Conservation (phyloP, 1,140 invertebrate species). For the Antheraea mylitta region DNA sequence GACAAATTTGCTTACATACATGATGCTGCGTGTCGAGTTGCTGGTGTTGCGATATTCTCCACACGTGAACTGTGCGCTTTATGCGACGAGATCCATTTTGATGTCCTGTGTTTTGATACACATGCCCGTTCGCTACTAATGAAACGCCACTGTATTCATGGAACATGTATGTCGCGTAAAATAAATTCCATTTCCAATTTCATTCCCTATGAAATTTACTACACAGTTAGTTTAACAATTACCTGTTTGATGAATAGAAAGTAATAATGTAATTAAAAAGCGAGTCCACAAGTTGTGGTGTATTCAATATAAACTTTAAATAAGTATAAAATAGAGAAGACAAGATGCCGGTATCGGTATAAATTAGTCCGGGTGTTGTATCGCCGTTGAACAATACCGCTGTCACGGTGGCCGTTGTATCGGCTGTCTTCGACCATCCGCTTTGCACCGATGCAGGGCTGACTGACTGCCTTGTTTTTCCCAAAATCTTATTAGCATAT, state of each 20-base stretch:
- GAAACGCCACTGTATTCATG: slow-evolving; percentile 46
- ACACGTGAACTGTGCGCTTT: slow-evolving; percentile 49
- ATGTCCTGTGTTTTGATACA: slow-evolving; percentile 43
- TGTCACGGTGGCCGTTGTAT: slow-evolving; percentile 70
- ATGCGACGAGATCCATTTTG: slow-evolving; percentile 56
- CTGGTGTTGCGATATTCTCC: slow-evolving; percentile 44
- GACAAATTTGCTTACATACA: slow-evolving; percentile 73
- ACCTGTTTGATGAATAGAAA: not conserved
- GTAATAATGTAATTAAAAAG: not conserved
- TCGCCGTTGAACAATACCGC: slow-evolving; percentile 66
- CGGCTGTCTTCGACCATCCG: slow-evolving; percentile 57
- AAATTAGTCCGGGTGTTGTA: slow-evolving; percentile 69
- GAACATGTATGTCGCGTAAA: slow-evolving; percentile 44
- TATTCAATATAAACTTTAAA: not conserved
- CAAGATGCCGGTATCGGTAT: slow-evolving; percentile 68
- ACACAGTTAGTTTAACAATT: no score
- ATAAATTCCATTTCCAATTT: no score
- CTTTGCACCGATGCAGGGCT: slow-evolving; percentile 38
- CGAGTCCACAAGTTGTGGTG: no score
- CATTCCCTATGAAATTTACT: no score
- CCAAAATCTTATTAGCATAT: no score
- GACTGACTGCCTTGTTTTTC: not conserved
- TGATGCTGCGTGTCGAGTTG: slow-evolving; percentile 28
- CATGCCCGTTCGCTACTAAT: slow-evolving; percentile 44
- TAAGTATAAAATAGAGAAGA: slow-evolving; percentile 25